Conservation (phyloP, 2,797 vertebrate genomes). For the Acanthiza pusilla region DNA sequence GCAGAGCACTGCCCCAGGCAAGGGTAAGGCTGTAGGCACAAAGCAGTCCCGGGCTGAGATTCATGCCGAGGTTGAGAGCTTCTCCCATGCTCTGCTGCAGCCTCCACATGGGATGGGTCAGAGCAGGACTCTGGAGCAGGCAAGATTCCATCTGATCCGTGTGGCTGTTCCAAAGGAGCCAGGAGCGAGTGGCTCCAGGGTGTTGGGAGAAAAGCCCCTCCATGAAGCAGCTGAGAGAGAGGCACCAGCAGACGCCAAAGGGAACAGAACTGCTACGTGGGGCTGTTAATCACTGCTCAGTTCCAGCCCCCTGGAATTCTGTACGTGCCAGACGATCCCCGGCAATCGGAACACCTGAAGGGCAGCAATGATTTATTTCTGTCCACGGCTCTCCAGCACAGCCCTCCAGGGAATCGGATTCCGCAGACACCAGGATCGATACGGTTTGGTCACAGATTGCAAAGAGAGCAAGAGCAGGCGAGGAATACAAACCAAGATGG, state of each 20-base stretch:
- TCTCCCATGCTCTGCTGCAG: neutral
- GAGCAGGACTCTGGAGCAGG: neutral
- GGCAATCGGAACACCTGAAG: neutral
- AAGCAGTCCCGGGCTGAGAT: fast-evolving
- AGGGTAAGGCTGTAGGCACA: fast-evolving
- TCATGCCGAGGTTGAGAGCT: neutral
- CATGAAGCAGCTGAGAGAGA: neutral
- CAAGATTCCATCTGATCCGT: neutral
- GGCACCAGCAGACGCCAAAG: neutral
- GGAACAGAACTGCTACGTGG: neutral
- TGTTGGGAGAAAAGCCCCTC: fast-evolving
- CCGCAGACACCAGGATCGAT: neutral
- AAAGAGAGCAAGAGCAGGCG: neutral
- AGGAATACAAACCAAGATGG: neutral
- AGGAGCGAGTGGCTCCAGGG: fast-evolving
- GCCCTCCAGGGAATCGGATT: neutral
- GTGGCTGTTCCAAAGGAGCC: neutral
- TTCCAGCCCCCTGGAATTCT: neutral
- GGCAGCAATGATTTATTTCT: neutral
- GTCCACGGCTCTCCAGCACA: neutral
- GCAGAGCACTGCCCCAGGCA: neutral
- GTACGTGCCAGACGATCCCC: neutral
- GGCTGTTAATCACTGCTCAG: neutral
- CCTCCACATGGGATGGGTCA: neutral
- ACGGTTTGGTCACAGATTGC: neutral